Base-by-base conservation (phyloP, 2,888 invertebrate genomes). In the Pycnomerus fuliginosus region DNA sequence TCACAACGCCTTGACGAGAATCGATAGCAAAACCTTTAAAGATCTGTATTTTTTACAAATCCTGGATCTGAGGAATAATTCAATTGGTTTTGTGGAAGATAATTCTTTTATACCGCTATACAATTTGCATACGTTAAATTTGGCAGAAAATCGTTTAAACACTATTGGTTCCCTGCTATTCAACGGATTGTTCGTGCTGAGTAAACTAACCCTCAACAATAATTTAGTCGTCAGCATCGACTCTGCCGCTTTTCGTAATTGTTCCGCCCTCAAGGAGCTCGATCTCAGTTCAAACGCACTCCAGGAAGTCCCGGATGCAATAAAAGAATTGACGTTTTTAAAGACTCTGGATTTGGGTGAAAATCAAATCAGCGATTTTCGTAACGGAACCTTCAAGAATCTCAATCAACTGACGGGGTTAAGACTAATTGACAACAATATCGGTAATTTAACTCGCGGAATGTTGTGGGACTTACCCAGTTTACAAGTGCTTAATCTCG, bases 321-420 rank as follows among this genome's bases (percentile, higher is more conserved):
- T 92, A 44, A 83, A 84, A 71, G 89, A 88, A 64, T 75, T 92
- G 40, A 80, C 86, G 32, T 86, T 90, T 69, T 74, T 96, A 52
- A 90, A 90, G 72, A 90, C 90, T 1, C 77, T 97, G 37, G 92
- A 94, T 71, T 77, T 97, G 62, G 93, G 92, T 33, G 92, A 94
- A 73, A 97, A 96, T 75, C 85, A 87, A 71, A 90, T 97, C 61
- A 82, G 82, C 24, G 80, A 81, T 36, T 86, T 97, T 55, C 82
- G 79, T 64, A 90, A 92, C 64, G 88, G 88, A 42, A 88, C 90
- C 2, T 88, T 96, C 65, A 83, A 82, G 66, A 89, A 90, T 68
- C 76, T 96, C 37, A 84, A 87, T 59, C 90, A 92, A 71, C 77
- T 97, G 56, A 90, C 90, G 39, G 90, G 91, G 11, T 75, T 97